Evolutionary conservation across 2,113 vertebrate species (phyloP).

Genomic region (Peromyscus leucopus): DNA sequence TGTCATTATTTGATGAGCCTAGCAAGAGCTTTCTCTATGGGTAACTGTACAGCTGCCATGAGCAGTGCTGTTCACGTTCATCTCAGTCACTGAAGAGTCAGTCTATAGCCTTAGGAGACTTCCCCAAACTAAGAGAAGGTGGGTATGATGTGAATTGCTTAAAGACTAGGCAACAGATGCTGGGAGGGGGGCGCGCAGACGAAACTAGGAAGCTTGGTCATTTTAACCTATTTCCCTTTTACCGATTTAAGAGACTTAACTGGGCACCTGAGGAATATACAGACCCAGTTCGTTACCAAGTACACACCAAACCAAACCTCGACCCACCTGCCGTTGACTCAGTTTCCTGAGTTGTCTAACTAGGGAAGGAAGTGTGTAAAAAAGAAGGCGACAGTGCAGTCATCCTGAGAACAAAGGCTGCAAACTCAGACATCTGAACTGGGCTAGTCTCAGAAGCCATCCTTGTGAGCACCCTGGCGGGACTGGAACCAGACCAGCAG

Average conservation of each 20-base stretch:
- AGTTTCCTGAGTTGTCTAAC: neutral
- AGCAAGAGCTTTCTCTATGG: neutral
- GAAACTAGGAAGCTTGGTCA: neutral
- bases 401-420: slow-evolving; percentile 77
- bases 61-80: neutral
- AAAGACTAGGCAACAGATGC: neutral
- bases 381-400: neutral
- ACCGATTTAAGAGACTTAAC: neutral
- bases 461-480: fast-evolving
- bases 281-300: neutral
- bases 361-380: neutral
- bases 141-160: neutral
- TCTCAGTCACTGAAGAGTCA: neutral
- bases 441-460: neutral
- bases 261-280: neutral
- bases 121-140: neutral
- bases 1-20: neutral
- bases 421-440: neutral
- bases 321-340: neutral
- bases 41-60: neutral
- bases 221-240: neutral
- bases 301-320: neutral
- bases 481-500: neutral
- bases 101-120: neutral
- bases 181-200: neutral